Evolutionary conservation across 2,797 vertebrate species (phyloP).

Genomic region (Rhabdophis nuchalis): DNA sequence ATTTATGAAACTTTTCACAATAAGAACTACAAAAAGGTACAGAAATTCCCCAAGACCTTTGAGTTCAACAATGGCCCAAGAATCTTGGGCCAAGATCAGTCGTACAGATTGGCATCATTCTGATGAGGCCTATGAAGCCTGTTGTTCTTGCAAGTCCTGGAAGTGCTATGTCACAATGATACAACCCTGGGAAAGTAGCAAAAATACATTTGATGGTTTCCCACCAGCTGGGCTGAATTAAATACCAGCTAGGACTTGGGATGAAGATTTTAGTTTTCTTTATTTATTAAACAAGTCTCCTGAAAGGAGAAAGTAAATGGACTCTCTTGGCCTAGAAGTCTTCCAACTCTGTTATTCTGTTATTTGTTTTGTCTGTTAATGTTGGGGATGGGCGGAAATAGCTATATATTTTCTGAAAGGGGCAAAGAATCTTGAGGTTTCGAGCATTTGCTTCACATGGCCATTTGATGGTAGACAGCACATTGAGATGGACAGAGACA

Average conservation of each 20-base stretch:
- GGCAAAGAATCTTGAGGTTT: not conserved
- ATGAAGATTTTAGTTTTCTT: not conserved
- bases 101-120: not conserved
- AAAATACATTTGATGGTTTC: not conserved
- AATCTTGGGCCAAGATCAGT: not conserved
- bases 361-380: not conserved
- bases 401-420: not conserved
- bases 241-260: not conserved
- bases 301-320: not conserved
- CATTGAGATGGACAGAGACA: not conserved
- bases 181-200: not conserved
- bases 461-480: not conserved
- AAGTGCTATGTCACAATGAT: not conserved
- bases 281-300: not conserved
- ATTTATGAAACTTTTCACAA: not conserved
- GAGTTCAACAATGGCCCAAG: not conserved
- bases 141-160: not conserved
- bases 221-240: not conserved
- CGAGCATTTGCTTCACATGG: not conserved
- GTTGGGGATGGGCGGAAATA: not conserved
- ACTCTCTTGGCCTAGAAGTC: not conserved
- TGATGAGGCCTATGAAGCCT: not conserved
- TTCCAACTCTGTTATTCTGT: not conserved
- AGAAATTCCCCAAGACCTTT: not conserved
- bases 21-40: not conserved